Percentiles rank a stretch among this genome's conserved stretches.
These are phyloP conservation scores for Thomomys bottae DNA, from an alignment of 2,113 vertebrate genomes.

Conservation along the genomic window DNA sequence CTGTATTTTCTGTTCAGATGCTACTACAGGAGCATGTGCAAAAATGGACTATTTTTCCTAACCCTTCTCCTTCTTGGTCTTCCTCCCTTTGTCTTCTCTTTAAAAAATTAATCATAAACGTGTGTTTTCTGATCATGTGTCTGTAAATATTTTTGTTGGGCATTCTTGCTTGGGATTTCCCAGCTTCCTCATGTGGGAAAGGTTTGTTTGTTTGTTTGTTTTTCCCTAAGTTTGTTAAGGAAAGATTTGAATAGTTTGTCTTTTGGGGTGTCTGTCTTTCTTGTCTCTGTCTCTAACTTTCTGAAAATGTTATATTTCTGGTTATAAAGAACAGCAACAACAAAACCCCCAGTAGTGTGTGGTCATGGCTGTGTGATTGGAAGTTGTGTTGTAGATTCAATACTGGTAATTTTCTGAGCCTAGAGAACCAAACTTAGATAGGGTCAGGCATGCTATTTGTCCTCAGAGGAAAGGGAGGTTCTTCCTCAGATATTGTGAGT, in stretches of 20 bases:
- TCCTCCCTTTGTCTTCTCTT: neutral
- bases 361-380: neutral
- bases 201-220: too few relatives aligned
- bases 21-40: neutral
- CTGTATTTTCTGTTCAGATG: neutral
- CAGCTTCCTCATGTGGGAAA: conserved; percentile 20
- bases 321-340: neutral
- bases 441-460: neutral
- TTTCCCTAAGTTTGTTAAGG: conserved; percentile 15
- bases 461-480: neutral
- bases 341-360: neutral
- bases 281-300: conserved; percentile 14
- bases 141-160: conserved; percentile 49
- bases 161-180: conserved; percentile 43
- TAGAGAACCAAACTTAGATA: neutral
- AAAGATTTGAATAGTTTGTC: conserved; percentile 14
- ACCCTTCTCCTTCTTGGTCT: accelerated
- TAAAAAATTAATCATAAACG: neutral
- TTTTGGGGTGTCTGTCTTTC: neutral
- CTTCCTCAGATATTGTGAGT: neutral
- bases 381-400: neutral
- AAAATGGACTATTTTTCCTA: accelerated
- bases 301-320: neutral
- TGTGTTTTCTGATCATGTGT: conserved; percentile 1
- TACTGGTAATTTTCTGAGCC: neutral